These are phyloP conservation scores for Drosophila flavopinicola DNA, from an alignment of 2,888 invertebrate species.

Conservation along the genomic window DNA sequence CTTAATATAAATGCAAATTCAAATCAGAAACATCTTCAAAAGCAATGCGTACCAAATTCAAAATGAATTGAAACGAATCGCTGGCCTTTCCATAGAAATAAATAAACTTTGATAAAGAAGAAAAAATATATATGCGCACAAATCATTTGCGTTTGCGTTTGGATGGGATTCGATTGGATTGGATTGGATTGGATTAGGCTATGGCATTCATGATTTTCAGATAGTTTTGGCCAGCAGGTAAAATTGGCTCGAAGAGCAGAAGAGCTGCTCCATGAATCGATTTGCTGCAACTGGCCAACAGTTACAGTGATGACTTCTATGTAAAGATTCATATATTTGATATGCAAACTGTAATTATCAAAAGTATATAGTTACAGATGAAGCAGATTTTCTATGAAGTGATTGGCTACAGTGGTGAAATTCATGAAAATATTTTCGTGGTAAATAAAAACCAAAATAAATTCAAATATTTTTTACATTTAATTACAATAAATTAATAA, in stretches of 20 bases:
- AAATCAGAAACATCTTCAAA: conserved; percentile 51
- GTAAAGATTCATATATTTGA: not conserved
- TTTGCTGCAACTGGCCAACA: conserved; percentile 7
- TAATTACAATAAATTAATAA: too few species aligned
- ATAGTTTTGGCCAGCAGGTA: conserved; percentile 40
- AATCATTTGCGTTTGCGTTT: conserved; percentile 56
- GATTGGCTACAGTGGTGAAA: too few species aligned
- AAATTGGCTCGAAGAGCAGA: conserved; percentile 25
- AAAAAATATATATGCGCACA: conserved; percentile 73
- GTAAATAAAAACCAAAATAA: too few species aligned
- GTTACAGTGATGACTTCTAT: conserved; percentile 30
- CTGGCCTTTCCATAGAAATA: conserved; percentile 64
- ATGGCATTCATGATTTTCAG: conserved; percentile 52
- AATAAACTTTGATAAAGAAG: conserved; percentile 64
- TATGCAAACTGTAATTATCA: too few species aligned
- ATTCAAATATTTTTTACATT: too few species aligned
- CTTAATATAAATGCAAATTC: conserved; percentile 76
- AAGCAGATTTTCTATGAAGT: too few species aligned
- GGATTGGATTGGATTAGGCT: conserved; percentile 24
- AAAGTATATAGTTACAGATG: too few species aligned
- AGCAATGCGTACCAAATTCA: conserved; percentile 73
- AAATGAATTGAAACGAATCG: conserved; percentile 77
- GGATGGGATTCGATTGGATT: conserved; percentile 11
- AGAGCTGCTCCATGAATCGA: conserved; percentile 17
- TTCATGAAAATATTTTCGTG: too few species aligned